These are phyloP conservation scores for Lethrus apterus DNA, from an alignment of 1,140 invertebrate genomes.

Conservation along the genomic window DNA sequence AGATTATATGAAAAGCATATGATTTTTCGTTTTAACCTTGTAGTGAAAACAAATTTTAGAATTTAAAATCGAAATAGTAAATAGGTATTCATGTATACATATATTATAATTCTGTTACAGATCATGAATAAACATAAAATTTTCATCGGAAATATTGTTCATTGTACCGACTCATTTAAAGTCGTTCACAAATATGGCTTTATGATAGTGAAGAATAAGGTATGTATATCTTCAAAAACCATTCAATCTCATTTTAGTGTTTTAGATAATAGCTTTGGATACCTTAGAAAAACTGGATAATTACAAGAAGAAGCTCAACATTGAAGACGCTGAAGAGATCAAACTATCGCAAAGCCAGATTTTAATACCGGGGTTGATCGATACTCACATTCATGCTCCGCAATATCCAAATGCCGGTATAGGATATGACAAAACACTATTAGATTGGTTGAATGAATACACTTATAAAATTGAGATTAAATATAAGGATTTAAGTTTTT, in stretches of 20 bases:
- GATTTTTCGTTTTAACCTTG: no score
- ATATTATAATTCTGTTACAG: no score
- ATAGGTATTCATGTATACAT: no score
- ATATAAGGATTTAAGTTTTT: conserved; percentile 63
- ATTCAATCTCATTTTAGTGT: conserved; percentile 20
- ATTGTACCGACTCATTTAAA: conserved; percentile 26
- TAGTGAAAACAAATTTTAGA: no score
- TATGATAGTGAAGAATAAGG: conserved; percentile 13
- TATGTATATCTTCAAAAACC: conserved; percentile 27
- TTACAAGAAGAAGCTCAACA: conserved; percentile 19
- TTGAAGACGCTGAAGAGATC: conserved; percentile 15
- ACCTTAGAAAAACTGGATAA: conserved; percentile 14
- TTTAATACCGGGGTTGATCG: conserved; percentile 80
- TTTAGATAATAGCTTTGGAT: conserved; percentile 23
- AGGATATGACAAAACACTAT: conserved; percentile 67
- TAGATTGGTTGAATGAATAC: conserved; percentile 81
- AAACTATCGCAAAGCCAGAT: conserved; percentile 54
- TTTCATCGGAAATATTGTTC: conserved; percentile 33
- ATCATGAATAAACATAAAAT: no score
- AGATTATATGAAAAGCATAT: no score
- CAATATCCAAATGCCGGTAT: conserved; percentile 79
- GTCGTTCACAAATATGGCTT: conserved; percentile 6
- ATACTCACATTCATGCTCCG: conserved; percentile 83
- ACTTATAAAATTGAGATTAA: conserved; percentile 78
- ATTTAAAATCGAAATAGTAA: no score